Evolutionary conservation across 64 coral and sea anemone species (phyloP), one percentile per base, ranked within the genome.

Genomic region (Porites lutea): DNA sequence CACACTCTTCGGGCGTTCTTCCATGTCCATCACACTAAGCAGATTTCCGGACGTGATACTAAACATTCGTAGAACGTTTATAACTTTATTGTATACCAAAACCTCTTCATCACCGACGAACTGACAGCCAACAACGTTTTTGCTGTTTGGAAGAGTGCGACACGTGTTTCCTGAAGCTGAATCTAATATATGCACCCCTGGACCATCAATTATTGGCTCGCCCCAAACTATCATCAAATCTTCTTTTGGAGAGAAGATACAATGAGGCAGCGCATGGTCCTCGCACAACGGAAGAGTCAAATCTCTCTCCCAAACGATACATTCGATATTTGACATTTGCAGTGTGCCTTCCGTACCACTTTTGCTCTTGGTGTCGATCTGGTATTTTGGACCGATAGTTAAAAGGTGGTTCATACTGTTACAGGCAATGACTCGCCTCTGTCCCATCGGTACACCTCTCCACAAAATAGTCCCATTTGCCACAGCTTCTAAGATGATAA

Each of bases 111-210:
- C 46, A 50, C 72, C 8, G 48, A 50, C 46, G 48, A 75, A 75
- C 48, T 75, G 15, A 47, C 72, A 75, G 47, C 50, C 72, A 75
- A 75, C 72, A 43, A 75, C 48, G 46, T 75, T 50, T 18, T 52
- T 50, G 67, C 67, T 71, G 67, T 71, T 71, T 11, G 67, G 67
- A 71, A 71, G 67, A 43, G 67, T 71, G 67, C 23, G 67, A 11
- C 37, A 22, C 9, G 67, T 71, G 67, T 27, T 23, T 71, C 67
- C 67, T 27, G 67, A 71, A 11, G 23, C 8, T 43, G 67, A 10
- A 71, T 71, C 67, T n/a, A 71, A 22, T 6, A 71, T 71, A 22
- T 71, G 67, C 23, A 71, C 67, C 11, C 67, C 67, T 23, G 67
- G 67, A 10, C 67, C 20, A 22, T 43, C 67, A 71, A 71, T 5